These are phyloP conservation scores for Siphlonurus alternatus DNA, from an alignment of 2,888 invertebrate genomes.

Conservation along the genomic window DNA sequence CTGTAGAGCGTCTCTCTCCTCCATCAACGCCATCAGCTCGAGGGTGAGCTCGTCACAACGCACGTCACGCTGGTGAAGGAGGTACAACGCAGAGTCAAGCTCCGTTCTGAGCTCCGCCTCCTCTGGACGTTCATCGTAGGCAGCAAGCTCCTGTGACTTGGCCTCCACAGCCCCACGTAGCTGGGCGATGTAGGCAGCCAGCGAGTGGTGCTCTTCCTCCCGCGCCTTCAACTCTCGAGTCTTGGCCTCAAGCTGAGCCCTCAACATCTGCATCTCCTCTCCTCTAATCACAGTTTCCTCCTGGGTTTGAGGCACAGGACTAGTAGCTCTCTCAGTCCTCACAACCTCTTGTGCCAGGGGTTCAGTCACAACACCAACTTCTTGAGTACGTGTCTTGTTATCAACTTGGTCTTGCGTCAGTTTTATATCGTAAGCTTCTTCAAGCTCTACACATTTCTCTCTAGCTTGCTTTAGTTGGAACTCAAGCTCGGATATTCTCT, in stretches of 20 bases:
- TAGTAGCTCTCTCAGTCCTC: background rate
- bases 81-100: conserved; percentile 61
- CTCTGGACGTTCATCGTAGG: conserved; percentile 10
- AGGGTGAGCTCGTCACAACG: conserved; percentile 72
- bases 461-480: background rate
- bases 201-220: background rate
- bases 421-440: conserved; percentile 21
- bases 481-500: background rate
- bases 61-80: conserved; percentile 73
- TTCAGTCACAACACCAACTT: background rate
- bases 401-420: conserved; percentile 17
- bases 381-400: conserved; percentile 5
- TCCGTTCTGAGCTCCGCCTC: conserved; percentile 17
- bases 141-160: conserved; percentile 12
- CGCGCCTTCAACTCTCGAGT: background rate
- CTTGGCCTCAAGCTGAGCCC: background rate
- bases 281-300: background rate
- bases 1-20: conserved; percentile 73
- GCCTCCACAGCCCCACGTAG: conserved; percentile 15
- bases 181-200: conserved; percentile 9
- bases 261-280: background rate
- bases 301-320: background rate
- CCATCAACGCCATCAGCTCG: conserved; percentile 51
- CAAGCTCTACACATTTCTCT: conserved; percentile 11
- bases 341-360: background rate